Evolutionary conservation across 2,797 vertebrate genomes (phyloP).

Genomic region (Odontamblyopus lacepedii): DNA sequence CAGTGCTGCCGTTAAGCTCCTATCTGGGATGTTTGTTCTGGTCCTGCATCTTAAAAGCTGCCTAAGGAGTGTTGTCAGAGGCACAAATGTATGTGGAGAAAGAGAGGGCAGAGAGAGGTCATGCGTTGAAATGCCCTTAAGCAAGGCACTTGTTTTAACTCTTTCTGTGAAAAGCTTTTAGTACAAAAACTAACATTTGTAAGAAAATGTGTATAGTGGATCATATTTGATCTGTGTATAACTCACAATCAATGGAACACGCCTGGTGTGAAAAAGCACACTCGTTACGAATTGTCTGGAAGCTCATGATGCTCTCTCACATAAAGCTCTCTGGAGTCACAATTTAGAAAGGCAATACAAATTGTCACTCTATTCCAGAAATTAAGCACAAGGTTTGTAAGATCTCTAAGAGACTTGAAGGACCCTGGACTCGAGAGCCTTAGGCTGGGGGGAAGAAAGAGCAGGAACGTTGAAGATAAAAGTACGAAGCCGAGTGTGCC

Average conservation of each 20-base stretch:
- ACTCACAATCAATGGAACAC: no score
- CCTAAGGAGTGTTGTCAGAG: slow-evolving; percentile 59
- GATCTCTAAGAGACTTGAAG: slow-evolving; percentile 43
- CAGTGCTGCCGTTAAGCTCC: slow-evolving; percentile 22
- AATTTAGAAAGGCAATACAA: neutral
- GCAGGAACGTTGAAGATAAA: neutral
- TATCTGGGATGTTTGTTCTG: slow-evolving; percentile 50
- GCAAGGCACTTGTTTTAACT: slow-evolving; percentile 70
- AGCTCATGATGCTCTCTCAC: neutral
- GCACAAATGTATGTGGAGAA: slow-evolving; percentile 38
- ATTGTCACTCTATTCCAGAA: no score
- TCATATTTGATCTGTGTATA: neutral
- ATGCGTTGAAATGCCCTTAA: slow-evolving; percentile 68
- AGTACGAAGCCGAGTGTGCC: neutral
- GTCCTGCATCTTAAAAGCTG: slow-evolving; percentile 43
- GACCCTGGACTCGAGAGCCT: slow-evolving; percentile 46
- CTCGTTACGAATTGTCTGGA: neutral
- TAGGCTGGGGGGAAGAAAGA: slow-evolving; percentile 39
- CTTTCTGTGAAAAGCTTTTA: slow-evolving; percentile 50
- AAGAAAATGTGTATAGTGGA: neutral
- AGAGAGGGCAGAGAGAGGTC: slow-evolving; percentile 70
- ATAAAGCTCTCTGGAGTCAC: neutral
- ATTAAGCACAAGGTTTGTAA: slow-evolving; percentile 9
- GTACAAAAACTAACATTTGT: slow-evolving; percentile 38
- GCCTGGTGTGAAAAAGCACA: neutral